Evolutionary conservation across 2,888 invertebrate genomes (phyloP).

Genomic region (Anoplius nigerrimus): DNA sequence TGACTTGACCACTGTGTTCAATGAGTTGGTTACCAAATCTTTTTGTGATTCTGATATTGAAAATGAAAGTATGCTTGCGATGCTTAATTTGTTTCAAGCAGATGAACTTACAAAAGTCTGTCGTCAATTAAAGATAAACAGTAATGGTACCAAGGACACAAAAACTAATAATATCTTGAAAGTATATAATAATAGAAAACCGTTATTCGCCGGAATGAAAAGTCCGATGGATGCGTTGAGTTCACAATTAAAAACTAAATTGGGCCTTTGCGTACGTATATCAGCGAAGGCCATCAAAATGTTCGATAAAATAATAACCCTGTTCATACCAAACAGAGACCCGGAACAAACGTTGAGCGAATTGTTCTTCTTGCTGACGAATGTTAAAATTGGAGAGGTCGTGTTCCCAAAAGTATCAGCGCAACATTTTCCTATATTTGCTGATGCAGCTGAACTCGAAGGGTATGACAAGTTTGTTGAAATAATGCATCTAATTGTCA

Average conservation of each 20-base stretch:
- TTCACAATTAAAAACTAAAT: constrained; percentile 24
- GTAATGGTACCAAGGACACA: constrained; percentile 46
- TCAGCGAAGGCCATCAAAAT: constrained; percentile 47
- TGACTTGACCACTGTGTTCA: constrained; percentile 50
- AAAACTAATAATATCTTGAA: constrained; percentile 52
- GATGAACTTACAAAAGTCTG: constrained; percentile 59
- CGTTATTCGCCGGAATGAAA: constrained; percentile 58
- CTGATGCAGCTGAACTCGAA: constrained; percentile 55
- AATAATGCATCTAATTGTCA: neutral
- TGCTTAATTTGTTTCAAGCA: constrained; percentile 57
- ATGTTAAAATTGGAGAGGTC: constrained; percentile 56
- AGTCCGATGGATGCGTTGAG: constrained; percentile 52
- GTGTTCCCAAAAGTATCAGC: constrained; percentile 53
- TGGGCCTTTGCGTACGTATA: constrained; percentile 61
- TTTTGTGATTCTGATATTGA: constrained; percentile 42
- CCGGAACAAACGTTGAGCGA: constrained; percentile 55
- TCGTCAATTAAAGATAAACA: constrained; percentile 53
- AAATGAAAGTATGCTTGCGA: constrained; percentile 35
- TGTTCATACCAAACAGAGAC: constrained; percentile 64
- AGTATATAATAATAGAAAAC: constrained; percentile 43
- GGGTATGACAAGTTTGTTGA: too few species aligned
- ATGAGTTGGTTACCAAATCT: constrained; percentile 41
- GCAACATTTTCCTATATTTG: constrained; percentile 64
- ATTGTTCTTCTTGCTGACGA: constrained; percentile 54
- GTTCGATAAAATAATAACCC: constrained; percentile 61